These are phyloP conservation scores for Myrmecobius fasciatus DNA, from an alignment of 2,113 vertebrate species.

Conservation along the genomic window DNA sequence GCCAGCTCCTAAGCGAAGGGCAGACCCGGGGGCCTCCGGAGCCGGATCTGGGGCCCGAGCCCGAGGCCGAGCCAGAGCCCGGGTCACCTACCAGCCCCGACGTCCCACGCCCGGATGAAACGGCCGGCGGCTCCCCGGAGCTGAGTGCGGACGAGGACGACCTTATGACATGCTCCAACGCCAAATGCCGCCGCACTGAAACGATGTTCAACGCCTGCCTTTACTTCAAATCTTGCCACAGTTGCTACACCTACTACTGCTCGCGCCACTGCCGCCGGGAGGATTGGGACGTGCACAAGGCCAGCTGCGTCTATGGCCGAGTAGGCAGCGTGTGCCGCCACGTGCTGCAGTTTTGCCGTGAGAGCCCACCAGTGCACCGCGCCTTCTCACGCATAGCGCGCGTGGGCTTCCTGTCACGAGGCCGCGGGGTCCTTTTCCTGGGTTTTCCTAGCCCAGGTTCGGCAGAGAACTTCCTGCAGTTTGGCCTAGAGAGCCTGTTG, in stretches of 20 bases:
- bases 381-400: slow-evolving; percentile 96
- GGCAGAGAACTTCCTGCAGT: slow-evolving; percentile 93
- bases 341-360: slow-evolving; percentile 94
- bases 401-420: slow-evolving; percentile 94
- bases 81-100: slow-evolving; percentile 79
- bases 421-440: slow-evolving; percentile 94
- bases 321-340: slow-evolving; percentile 94
- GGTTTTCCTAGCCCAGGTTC: slow-evolving; percentile 95
- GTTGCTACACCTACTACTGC: slow-evolving; percentile 98
- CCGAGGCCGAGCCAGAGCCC: slow-evolving; percentile 87
- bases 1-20: slow-evolving; percentile 88
- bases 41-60: slow-evolving; percentile 74
- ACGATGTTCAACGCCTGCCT: slow-evolving; percentile 96
- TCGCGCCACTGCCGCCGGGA: slow-evolving; percentile 95
- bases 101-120: slow-evolving; percentile 44
- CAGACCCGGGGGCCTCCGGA: slow-evolving; percentile 70
- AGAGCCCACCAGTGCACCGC: slow-evolving; percentile 92
- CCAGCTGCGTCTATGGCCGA: slow-evolving; percentile 92
- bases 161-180: slow-evolving; percentile 95
- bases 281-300: slow-evolving; percentile 96
- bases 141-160: slow-evolving; percentile 94
- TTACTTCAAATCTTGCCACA: slow-evolving; percentile 98
- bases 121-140: slow-evolving; percentile 90
- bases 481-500: slow-evolving; percentile 93
- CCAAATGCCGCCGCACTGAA: slow-evolving; percentile 92